Percentiles rank a stretch among this genome's conserved stretches.
Evolutionary conservation across 2,113 vertebrate genomes (phyloP).

Genomic region (Hippocampus barbouri): DNA sequence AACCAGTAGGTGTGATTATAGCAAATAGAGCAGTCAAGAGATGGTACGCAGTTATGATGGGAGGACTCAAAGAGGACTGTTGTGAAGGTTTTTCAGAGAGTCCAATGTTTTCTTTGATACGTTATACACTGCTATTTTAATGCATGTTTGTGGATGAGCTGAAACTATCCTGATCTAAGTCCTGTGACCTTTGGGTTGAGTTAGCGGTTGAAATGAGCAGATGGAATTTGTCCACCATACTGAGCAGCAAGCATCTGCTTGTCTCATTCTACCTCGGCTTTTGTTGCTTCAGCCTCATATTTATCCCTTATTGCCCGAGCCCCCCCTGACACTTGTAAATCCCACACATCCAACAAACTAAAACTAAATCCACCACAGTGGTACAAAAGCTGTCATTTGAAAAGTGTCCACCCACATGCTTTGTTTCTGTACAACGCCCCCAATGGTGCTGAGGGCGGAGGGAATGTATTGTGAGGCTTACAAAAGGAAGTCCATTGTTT

Average conservation of each 20-base stretch:
- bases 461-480: conserved; percentile 54
- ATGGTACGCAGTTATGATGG: neutral
- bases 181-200: neutral
- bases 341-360: conserved; percentile 29
- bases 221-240: conserved; percentile 1
- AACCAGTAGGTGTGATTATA: neutral
- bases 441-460: conserved; percentile 24
- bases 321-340: conserved; percentile 32
- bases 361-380: conserved; percentile 38
- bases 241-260: conserved; percentile 16
- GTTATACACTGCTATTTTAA: neutral
- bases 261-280: conserved; percentile 6
- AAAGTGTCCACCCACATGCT: conserved; percentile 45
- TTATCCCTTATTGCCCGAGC: conserved; percentile 31
- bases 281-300: conserved; percentile 26
- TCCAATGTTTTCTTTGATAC: conserved; percentile 45
- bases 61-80: neutral
- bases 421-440: conserved; percentile 38
- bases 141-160: neutral
- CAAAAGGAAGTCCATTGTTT: conserved; percentile 61
- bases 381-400: conserved; percentile 59
- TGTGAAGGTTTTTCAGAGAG: conserved; percentile 26
- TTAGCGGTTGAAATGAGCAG: neutral
- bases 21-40: neutral
- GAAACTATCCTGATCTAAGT: neutral